Evolutionary conservation across 2,888 invertebrate genomes (phyloP), one percentile per base, ranked within the genome.

Genomic region (Coleophora deauratella): DNA sequence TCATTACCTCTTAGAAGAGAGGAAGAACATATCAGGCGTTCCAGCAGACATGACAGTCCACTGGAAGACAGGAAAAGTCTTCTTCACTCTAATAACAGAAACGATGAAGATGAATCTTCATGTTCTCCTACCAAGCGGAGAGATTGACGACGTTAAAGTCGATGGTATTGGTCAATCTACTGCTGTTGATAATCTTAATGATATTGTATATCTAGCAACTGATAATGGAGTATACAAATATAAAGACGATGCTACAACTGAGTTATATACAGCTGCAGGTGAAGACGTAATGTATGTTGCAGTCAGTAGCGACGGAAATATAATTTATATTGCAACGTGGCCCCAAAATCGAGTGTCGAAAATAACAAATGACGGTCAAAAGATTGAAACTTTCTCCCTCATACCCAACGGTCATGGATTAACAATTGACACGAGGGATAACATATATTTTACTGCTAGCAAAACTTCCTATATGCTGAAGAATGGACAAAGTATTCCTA

Each of bases 171-270:
- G 84, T 33, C 85, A 85, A 39, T 82, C 84, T 9, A 75, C 75
- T 1, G 66, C 75, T 1, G 72, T 85, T 14, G 84, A 85, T 72
- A 84, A 85, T 72, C 67, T 77, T 11, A 82, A 84, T 47, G 78
- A 84, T 60, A 71, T 80, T 3, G 65, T 82, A 1, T 85, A 81
- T 49, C 57, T 85, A 33, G 84, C 80, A 0, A 81, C 84, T 42
- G 84, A 85, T 72, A 82, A 80, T 50, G 85, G 85, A 0, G 74
- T 84, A 0, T 84, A 81, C 37, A 84, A 74, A 70, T 82, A 75
- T 41, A 76, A 76, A 49, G 72, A 76, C 9, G 76, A 78, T 38
- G 62, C 68, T 0, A 63, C 72, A 3, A 61, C 72, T 3, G 76
- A 78, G 47, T 47, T 72, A 0, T 78, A 67, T 27, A 59, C 79